These are phyloP conservation scores for Tychaedon coryphoeus DNA, from an alignment of 2,113 vertebrate species.

Conservation along the genomic window DNA sequence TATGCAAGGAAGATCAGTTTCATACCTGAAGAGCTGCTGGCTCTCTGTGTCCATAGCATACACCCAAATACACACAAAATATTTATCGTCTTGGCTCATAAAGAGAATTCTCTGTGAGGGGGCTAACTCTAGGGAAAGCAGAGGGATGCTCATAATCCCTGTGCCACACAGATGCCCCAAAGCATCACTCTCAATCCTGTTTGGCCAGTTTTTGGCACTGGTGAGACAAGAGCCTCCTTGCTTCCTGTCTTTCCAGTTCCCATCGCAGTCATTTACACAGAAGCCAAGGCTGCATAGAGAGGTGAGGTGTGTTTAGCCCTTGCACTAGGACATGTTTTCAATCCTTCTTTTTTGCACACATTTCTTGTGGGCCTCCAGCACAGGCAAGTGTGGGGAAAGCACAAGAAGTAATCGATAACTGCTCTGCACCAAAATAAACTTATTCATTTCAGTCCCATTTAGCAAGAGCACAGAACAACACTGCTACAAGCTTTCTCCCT, in stretches of 20 bases:
- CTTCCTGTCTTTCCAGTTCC: neutral
- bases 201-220: neutral
- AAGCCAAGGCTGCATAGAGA: neutral
- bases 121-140: neutral
- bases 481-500: neutral
- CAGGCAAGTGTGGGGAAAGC: neutral
- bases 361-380: neutral
- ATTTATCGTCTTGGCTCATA: neutral
- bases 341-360: neutral
- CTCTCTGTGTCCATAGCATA: neutral
- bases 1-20: neutral
- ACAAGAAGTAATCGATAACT: neutral
- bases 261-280: fast-evolving
- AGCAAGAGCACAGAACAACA: neutral
- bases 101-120: neutral
- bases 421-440: neutral
- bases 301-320: neutral
- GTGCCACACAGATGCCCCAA: neutral
- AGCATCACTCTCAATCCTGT: neutral
- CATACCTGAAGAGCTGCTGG: neutral
- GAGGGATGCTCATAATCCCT: neutral
- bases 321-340: neutral
- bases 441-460: neutral
- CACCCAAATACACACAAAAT: neutral
- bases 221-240: neutral